Evolutionary conservation across 2,113 vertebrate genomes (phyloP).

Genomic region (Rhinoderma darwinii): DNA sequence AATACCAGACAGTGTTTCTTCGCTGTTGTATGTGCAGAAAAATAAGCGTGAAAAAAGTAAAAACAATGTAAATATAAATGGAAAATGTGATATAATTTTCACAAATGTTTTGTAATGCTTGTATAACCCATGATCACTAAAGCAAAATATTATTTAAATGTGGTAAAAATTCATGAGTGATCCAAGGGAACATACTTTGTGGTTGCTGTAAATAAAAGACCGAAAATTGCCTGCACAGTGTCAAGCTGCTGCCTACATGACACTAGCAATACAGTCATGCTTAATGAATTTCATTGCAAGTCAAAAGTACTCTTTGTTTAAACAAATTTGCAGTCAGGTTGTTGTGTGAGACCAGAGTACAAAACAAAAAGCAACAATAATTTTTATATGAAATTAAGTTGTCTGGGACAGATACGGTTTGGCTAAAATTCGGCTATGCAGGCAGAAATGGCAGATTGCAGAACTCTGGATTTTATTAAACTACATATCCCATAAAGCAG

Average conservation of each 20-base stretch:
- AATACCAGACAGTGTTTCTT: slow-evolving; percentile 31
- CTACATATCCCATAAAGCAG: not conserved
- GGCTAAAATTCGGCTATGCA: not conserved
- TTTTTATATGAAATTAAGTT: slow-evolving; percentile 42
- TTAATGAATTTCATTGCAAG: slow-evolving; percentile 53
- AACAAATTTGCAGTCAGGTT: slow-evolving; percentile 40
- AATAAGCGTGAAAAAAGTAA: slow-evolving; percentile 17
- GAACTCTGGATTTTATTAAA: not conserved
- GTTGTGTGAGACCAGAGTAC: slow-evolving; percentile 36
- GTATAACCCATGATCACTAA: slow-evolving; percentile 54
- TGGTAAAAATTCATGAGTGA: slow-evolving; percentile 50
- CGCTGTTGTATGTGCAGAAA: slow-evolving; percentile 24
- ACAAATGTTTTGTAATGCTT: slow-evolving; percentile 53
- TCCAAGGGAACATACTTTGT: slow-evolving; percentile 56
- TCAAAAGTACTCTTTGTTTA: slow-evolving; percentile 36
- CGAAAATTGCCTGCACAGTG: slow-evolving; percentile 48
- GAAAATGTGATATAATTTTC: slow-evolving; percentile 43
- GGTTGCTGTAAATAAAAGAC: slow-evolving; percentile 54
- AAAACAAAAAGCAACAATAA: slow-evolving; percentile 35
- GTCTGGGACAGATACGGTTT: not conserved
- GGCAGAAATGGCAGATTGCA: not conserved
- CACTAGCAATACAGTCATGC: slow-evolving; percentile 47
- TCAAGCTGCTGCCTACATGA: slow-evolving; percentile 50
- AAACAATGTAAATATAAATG: slow-evolving; percentile 41
- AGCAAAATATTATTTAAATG: slow-evolving; percentile 52